Percentiles rank a stretch among this genome's conserved stretches.
phyloP scores from a whole-genome alignment of 2,113 vertebrate species.

The Phalacrocorax brasilianus region DNA sequence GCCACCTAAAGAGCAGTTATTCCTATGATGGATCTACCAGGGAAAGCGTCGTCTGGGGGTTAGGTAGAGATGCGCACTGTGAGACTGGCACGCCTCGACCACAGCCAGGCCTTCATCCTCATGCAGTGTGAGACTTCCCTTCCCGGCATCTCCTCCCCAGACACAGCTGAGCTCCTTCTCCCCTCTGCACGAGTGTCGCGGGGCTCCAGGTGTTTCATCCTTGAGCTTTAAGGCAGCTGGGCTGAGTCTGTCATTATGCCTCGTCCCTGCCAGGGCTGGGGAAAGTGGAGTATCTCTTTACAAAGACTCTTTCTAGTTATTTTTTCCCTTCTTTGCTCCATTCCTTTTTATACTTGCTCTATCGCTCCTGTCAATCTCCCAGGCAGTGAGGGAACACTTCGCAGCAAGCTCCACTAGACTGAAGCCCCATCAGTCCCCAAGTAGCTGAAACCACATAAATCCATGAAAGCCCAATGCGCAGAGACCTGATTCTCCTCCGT shows the following conservation, averaged over 20 bases:
- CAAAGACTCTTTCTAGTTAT: background rate
- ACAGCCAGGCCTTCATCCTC: background rate
- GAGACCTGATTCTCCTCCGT: background rate
- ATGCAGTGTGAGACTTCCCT: background rate
- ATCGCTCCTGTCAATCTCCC: background rate
- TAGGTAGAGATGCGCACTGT: background rate
- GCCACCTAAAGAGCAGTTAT: background rate
- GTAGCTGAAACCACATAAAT: background rate
- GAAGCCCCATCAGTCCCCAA: background rate
- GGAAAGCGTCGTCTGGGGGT: background rate
- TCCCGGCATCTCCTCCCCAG: background rate
- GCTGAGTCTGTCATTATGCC: background rate
- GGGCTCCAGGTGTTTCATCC: background rate
- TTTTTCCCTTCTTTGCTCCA: background rate
- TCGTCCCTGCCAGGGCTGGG: background rate
- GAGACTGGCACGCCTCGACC: background rate
- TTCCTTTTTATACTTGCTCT: background rate
- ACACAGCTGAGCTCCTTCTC: background rate
- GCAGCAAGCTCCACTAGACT: background rate
- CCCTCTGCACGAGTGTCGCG: fast-evolving
- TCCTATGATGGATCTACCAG: background rate
- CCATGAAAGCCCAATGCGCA: background rate
- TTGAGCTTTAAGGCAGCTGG: background rate
- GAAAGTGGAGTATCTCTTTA: background rate
- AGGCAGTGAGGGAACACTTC: background rate